Evolutionary conservation across 2,888 invertebrate genomes (phyloP), one percentile per base, ranked within the genome.

Genomic region (Orthosia gothica): DNA sequence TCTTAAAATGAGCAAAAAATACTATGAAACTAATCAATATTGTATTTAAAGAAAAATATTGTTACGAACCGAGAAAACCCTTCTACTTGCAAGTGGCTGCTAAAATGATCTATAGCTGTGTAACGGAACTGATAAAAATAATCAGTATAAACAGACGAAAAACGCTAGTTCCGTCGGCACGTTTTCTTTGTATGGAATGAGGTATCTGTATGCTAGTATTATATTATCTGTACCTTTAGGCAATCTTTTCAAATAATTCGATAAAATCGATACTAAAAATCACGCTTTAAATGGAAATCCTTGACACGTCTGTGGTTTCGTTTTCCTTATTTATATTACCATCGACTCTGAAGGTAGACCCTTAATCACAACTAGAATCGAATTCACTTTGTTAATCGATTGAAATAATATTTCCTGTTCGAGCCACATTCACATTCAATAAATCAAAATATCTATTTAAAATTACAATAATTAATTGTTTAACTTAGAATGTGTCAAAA

Each of bases 241-340:
- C 65, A 71, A 75, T 61, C 63, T 83, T 82, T 79, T 76, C 62
- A 79, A 83, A 68, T 74, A 86, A 81, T 81, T 85, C 87, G 86
- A 81, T 85, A 59, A 50, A 77, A 81, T 78, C 55, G 87, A 86
- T 87, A 87, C 85, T 92, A 93, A 94, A 94, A 92, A 90, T 90
- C 76, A 89, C 86, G 85, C 89, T 90, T 91, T 87, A 91, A 89
- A 90, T 91, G 86, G 81, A 78, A 84, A 93, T 79, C 93, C 94
- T 94, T 94, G 94, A 91, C 90, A 91, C 88, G 88, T 92, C 87
- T 90, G 87, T 88, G 83, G 85, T 87, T 89, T 89, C 89, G 89
- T 93, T 95, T 95, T 95, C 95, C 95, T 95, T 91, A 89, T 95
- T 91, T 87, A 89, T 87, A 89, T 91, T 89, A 88, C 86, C 87